Conservation (phyloP, 2,113 vertebrate genomes). For the Oreotrochilus melanogaster region DNA sequence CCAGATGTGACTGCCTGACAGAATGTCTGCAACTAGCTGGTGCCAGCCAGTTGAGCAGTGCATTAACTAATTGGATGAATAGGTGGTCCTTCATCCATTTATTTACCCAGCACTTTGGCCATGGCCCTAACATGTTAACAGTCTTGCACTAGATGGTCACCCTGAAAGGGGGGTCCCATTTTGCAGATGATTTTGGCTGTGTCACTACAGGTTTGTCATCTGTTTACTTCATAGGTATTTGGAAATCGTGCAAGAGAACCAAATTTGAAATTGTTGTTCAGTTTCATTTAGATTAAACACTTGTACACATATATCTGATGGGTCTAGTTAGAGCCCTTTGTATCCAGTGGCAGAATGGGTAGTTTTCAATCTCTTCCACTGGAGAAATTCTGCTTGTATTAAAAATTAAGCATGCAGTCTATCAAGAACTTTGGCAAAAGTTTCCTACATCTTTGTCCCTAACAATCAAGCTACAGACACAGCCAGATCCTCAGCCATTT, state of each 20-base stretch:
- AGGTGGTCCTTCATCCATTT: accelerated
- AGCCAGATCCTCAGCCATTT: neutral
- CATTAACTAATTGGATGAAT: neutral
- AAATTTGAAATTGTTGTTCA: neutral
- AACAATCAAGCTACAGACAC: neutral
- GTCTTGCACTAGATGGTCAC: neutral
- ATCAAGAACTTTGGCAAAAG: neutral
- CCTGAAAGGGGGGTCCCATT: neutral
- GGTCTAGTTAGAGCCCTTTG: neutral
- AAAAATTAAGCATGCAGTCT: neutral
- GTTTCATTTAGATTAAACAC: neutral
- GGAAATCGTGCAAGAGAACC: neutral
- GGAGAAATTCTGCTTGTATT: neutral
- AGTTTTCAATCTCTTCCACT: neutral
- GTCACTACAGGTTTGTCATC: neutral
- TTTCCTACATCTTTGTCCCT: neutral
- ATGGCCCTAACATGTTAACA: neutral
- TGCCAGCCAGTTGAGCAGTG: neutral
- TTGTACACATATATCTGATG: neutral
- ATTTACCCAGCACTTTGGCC: neutral
- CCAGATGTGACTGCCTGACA: neutral
- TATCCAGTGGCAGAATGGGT: neutral
- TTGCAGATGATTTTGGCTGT: neutral
- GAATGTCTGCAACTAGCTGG: neutral
- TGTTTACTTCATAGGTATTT: neutral